Evolutionary conservation across 2,797 vertebrate species (phyloP), one percentile per base, ranked within the genome.

Genomic region (Platyrinchus mystaceus): DNA sequence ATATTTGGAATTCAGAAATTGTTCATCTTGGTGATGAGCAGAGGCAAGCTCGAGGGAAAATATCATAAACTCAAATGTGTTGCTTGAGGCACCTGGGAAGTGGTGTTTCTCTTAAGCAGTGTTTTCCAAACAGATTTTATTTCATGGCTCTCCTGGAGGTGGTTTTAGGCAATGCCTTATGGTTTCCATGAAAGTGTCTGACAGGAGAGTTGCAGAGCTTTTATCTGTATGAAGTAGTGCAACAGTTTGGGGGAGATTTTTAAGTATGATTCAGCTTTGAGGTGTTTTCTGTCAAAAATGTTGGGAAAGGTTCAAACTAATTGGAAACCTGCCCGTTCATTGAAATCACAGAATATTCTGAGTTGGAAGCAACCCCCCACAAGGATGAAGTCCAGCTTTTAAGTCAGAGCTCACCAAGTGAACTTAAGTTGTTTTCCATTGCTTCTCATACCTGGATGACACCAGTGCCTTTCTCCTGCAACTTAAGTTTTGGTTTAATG

Each of bases 1-100:
- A 21, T 71, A 24, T 41, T 84, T 78, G 87, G 82, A 89, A 89
- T 91, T 92, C 73, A 91, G 76, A 96, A 96, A 75, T 81, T 96
- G 66, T 73, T 96, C 80, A 70, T 93, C 76, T 87, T 67, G 41
- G 19, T 83, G 66, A 76, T 43, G 84, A 82, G 78, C 1, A 2
- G 34, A 80, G 84, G 62, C 59, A 86, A 63, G 66, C 89, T 94
- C 70, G 66, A 67, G 83, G 87, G 87, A 81, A 62, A 84, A 60
- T 78, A 84, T 66, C 63, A 55, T 3, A 0, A 87, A 78, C 73
- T 91, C 71, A 81, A 27, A 81, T 4, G 7, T 46, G 39, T 85
- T 94, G 76, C 84, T 87, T 47, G 64, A 92, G 84, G 89, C 7
- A 2, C 79, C 70, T 86, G 73, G 69, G 41, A 87, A 71, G 50